Percentiles rank a stretch among this genome's conserved stretches.
These are phyloP conservation scores for Drosophila subsilvestris DNA, from an alignment of 2,888 invertebrate species.

Conservation along the genomic window DNA sequence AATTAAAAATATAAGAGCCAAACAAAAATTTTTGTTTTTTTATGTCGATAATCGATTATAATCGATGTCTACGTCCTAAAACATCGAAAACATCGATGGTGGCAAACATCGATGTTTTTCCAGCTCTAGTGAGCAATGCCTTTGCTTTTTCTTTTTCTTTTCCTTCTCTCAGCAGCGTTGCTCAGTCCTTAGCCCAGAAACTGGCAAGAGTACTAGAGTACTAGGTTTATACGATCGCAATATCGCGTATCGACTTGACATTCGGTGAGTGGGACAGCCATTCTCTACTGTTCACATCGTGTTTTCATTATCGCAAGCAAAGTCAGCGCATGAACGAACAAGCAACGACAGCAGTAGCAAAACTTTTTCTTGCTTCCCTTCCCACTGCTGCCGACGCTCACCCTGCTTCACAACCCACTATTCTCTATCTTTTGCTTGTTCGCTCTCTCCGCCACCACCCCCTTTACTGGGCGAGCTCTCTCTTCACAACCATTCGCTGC, in stretches of 20 bases:
- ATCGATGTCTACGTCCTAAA: too few relatives aligned
- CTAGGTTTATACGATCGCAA: slow-evolving; percentile 16
- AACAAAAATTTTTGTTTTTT: too few relatives aligned
- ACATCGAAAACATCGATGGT: too few relatives aligned
- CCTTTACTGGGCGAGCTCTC: slow-evolving; percentile 4
- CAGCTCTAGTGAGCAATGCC: slow-evolving; percentile 46
- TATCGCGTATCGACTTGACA: background rate
- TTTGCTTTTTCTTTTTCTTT: slow-evolving; percentile 48
- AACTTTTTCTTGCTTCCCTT: slow-evolving; percentile 43
- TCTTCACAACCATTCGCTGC: slow-evolving; percentile 1
- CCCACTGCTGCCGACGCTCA: slow-evolving; percentile 18
- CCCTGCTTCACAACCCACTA: slow-evolving; percentile 13
- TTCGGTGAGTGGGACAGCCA: background rate
- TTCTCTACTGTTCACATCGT: background rate
- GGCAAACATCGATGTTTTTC: too few relatives aligned
- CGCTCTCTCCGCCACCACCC: slow-evolving; percentile 9
- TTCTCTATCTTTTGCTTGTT: slow-evolving; percentile 15
- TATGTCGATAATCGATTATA: too few relatives aligned
- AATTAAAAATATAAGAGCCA: too few relatives aligned
- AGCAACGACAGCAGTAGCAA: slow-evolving; percentile 29
- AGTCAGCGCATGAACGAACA: slow-evolving; percentile 32
- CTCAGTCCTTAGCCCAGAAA: slow-evolving; percentile 47
- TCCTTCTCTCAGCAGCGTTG: slow-evolving; percentile 40
- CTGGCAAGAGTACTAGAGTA: slow-evolving; percentile 2
- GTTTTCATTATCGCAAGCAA: background rate